phyloP scores from a whole-genome alignment of 1,140 invertebrate species.

The Aricia agestis region DNA sequence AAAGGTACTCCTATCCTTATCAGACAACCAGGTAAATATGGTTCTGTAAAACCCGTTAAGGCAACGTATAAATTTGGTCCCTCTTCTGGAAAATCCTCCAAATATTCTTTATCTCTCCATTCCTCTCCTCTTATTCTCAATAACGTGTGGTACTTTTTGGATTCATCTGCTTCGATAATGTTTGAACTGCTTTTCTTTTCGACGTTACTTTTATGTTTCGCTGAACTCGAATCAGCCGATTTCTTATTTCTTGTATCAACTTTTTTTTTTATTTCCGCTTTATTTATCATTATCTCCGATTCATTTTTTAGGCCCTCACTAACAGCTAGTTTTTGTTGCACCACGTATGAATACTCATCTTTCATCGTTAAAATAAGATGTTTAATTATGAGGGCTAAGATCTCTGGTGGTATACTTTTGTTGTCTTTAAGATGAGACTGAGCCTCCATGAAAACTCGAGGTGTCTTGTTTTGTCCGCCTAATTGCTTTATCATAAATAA shows the following conservation, averaged over 20 bases:
- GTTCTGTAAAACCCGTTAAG: conserved; percentile 74
- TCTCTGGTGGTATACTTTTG: conserved; percentile 60
- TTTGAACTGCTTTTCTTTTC: conserved; percentile 33
- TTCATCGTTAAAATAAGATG: conserved; percentile 66
- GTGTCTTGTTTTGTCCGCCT: conserved; percentile 62
- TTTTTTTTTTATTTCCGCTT: conserved; percentile 48
- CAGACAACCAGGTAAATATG: conserved; percentile 59
- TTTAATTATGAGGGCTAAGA: conserved; percentile 64
- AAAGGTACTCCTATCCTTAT: conserved; percentile 71
- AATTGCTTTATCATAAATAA: conserved; percentile 70
- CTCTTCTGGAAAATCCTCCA: conserved; percentile 73
- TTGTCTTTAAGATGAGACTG: conserved; percentile 59
- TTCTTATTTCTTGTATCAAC: conserved; percentile 35
- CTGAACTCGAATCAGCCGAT: conserved; percentile 22
- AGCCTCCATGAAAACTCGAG: conserved; percentile 62
- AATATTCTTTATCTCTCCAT: conserved; percentile 73
- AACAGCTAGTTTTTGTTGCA: conserved; percentile 55
- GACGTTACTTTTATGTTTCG: conserved; percentile 37
- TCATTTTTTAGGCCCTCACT: conserved; percentile 55
- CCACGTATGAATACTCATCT: conserved; percentile 62
- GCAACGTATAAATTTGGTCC: conserved; percentile 77
- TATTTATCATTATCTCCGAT: conserved; percentile 59
- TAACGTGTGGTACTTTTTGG: conserved; percentile 68
- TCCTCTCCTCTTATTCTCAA: conserved; percentile 75
- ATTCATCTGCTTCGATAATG: conserved; percentile 41